Base-by-base conservation (phyloP, 2,797 vertebrate genomes). In the Acropternis orthonyx region DNA sequence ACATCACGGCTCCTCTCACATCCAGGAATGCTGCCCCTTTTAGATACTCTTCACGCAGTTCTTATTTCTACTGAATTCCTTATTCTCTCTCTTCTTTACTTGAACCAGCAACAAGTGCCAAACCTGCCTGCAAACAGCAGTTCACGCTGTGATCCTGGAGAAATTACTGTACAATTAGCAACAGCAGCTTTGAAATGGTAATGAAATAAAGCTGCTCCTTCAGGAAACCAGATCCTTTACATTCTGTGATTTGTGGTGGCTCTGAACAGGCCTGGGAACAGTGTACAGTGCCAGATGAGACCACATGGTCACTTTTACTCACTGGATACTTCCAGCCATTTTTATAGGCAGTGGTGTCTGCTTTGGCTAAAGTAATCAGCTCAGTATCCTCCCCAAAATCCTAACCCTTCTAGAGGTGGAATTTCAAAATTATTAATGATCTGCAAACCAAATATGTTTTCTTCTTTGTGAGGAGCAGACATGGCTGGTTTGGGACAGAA, bases 151-250 rank as follows among this genome's bases (percentile, higher is more conserved):
- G 81, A 49, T 58, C 71, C 92, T 59, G 72, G 84, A 89, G 73
- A 88, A 97, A 94, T 94, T 84, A 90, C 9, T 48, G 18, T 44
- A 63, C 90, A 90, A 92, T 96, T 92, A 95, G 59, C 93, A 34
- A 51, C 1, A 14, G 72, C 48, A 79, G 88, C 73, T 92, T 94
- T 80, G 67, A 90, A 84, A 78, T 10, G 48, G 51, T 92, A 95
- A 96, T 88, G 85, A 82, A 96, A 79, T 66, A 88, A 96, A 96
- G 95, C 90, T 95, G 92, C 52, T 92, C 34, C 72, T 88, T 72
- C 67, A 88, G 87, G 72, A 80, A 92, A 83, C 10, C 14, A 86
- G 51, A 81, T 48, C 14, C 54, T 78, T 78, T 7, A 39, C 19
- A 37, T n/a, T 2, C 46, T 46, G 14, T 77, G 76, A 92, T 86